Conservation (phyloP, 2,113 vertebrate genomes). For the Microtus richardsoni region DNA sequence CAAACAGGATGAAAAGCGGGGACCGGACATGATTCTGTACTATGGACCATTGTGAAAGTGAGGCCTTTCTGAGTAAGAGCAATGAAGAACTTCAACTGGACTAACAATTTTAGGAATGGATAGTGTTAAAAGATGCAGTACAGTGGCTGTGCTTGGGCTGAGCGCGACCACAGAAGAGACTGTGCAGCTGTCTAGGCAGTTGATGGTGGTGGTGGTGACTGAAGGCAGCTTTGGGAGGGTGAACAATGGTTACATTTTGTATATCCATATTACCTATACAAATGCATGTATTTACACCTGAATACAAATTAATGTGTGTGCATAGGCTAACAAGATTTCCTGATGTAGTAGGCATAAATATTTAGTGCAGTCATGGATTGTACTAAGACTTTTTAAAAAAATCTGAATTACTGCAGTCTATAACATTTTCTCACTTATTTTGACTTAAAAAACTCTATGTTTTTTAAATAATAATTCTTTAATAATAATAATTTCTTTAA, state of each 20-base stretch:
- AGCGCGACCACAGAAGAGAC: not conserved
- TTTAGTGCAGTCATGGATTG: not conserved
- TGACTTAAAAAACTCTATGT: not conserved
- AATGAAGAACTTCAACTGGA: not conserved
- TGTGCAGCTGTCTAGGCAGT: not conserved
- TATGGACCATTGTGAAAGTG: not conserved
- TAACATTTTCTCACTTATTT: not conserved
- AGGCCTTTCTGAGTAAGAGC: not conserved
- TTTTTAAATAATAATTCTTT: constrained; percentile 31
- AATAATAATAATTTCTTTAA: not conserved
- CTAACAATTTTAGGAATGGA: not conserved
- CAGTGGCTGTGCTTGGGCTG: not conserved
- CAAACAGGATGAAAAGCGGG: not conserved
- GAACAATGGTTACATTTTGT: not conserved
- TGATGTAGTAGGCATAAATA: not conserved
- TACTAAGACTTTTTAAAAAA: not conserved
- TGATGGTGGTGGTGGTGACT: not conserved
- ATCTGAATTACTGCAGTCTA: not conserved
- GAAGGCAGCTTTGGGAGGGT: not conserved
- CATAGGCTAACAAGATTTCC: not conserved
- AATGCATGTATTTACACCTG: not conserved
- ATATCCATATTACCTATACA: not conserved
- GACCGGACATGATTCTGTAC: too few species aligned
- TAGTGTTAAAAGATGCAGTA: not conserved
- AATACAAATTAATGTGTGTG: not conserved